Evolutionary conservation across 2,797 vertebrate genomes (phyloP).

Genomic region (Danio kyathit): DNA sequence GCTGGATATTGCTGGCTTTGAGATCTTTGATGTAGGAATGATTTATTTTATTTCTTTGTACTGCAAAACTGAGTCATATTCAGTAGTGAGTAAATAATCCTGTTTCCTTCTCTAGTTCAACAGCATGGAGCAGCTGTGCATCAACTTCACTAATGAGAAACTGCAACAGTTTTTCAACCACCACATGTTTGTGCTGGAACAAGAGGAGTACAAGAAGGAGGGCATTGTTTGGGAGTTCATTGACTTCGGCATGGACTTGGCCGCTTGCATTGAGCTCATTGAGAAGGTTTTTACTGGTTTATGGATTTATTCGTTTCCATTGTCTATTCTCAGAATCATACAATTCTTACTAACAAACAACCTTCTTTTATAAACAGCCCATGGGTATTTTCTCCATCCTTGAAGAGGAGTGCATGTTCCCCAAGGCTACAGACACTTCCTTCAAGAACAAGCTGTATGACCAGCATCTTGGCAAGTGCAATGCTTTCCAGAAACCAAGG

Average conservation of each 20-base stretch:
- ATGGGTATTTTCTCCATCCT: too few species aligned
- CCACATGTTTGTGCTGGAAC: conserved; percentile 70
- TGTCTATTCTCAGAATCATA: background rate
- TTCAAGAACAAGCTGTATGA: conserved; percentile 91
- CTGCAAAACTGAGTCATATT: background rate
- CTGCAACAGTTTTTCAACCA: conserved; percentile 88
- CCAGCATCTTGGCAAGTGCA: conserved; percentile 87
- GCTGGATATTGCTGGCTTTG: conserved; percentile 92
- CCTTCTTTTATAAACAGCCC: background rate
- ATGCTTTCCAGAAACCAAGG: conserved; percentile 90
- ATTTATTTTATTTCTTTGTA: background rate
- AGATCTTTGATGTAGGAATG: conserved; percentile 89
- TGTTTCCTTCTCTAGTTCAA: conserved; percentile 60
- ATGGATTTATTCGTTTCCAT: background rate
- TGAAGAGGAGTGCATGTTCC: too few species aligned
- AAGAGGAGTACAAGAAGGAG: conserved; percentile 83
- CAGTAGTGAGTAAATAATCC: background rate
- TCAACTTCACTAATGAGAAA: conserved; percentile 89
- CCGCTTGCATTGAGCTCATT: conserved; percentile 71
- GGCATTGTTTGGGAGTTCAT: conserved; percentile 74
- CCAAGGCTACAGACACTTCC: conserved; percentile 78
- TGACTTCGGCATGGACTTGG: conserved; percentile 51
- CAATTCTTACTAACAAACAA: background rate
- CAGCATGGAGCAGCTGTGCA: conserved; percentile 84
- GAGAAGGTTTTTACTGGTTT: conserved; percentile 57